These are phyloP conservation scores for Campoplex nolae DNA, from an alignment of 2,888 invertebrate genomes.

Conservation along the genomic window DNA sequence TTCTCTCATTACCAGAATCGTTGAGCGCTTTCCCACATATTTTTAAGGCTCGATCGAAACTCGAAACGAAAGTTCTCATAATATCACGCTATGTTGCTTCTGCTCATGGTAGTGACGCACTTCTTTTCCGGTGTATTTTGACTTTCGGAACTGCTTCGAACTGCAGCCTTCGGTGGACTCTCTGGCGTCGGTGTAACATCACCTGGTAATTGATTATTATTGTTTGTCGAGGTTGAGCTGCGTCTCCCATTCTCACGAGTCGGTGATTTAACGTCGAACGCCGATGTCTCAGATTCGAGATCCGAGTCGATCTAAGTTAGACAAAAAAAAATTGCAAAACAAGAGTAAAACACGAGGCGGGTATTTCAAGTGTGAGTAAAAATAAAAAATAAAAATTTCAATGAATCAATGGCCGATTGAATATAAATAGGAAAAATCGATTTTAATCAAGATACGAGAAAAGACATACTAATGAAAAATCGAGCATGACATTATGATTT, in stretches of 20 bases:
- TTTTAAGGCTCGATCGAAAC: conserved; percentile 81
- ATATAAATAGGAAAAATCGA: neutral
- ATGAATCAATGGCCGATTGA: neutral
- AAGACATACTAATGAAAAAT: neutral
- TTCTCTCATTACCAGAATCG: conserved; percentile 78
- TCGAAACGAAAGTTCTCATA: conserved; percentile 82
- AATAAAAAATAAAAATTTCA: neutral
- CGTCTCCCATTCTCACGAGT: conserved; percentile 84
- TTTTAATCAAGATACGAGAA: neutral
- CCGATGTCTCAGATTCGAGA: conserved; percentile 87
- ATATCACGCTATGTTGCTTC: conserved; percentile 87
- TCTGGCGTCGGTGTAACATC: conserved; percentile 83
- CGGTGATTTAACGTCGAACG: conserved; percentile 87
- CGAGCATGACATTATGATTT: neutral
- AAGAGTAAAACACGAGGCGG: neutral
- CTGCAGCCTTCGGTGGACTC: conserved; percentile 83
- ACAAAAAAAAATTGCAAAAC: conserved; percentile 28
- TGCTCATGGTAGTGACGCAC: conserved; percentile 87
- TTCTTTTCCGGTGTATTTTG: conserved; percentile 86
- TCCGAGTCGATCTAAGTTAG: conserved; percentile 87
- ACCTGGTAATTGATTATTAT: conserved; percentile 85
- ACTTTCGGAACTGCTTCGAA: conserved; percentile 86
- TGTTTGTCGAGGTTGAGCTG: conserved; percentile 85
- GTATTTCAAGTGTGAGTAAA: neutral
- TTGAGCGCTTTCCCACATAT: conserved; percentile 81